These are phyloP conservation scores for Aphidius gifuensis DNA, from an alignment of 1,140 invertebrate genomes.

Conservation along the genomic window DNA sequence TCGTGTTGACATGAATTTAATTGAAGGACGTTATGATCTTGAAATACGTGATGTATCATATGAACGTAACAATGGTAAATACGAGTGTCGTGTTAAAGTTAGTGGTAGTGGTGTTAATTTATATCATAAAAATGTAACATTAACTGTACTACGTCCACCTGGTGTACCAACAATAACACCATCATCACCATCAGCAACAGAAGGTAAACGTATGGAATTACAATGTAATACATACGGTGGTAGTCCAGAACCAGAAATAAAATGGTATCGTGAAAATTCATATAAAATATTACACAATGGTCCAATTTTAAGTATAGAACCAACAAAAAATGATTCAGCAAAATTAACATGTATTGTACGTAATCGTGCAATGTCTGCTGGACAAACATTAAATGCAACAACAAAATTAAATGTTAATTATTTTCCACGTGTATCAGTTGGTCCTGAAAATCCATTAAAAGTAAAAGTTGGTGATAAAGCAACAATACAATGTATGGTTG, in stretches of 20 bases:
- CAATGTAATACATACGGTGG: slow-evolving; percentile 82
- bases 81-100: slow-evolving; percentile 85
- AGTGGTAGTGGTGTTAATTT: slow-evolving; percentile 78
- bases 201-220: slow-evolving; percentile 73
- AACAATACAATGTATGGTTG: slow-evolving; percentile 79
- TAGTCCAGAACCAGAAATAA: slow-evolving; percentile 82
- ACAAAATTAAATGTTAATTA: slow-evolving; percentile 85
- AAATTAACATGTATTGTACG: slow-evolving; percentile 80
- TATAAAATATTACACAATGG: slow-evolving; percentile 35
- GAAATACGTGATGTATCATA: slow-evolving; percentile 83
- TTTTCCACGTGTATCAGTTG: slow-evolving; percentile 83
- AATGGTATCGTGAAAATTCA: slow-evolving; percentile 55
- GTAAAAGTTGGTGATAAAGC: slow-evolving; percentile 81
- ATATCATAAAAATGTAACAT: slow-evolving; percentile 75
- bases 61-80: slow-evolving; percentile 85
- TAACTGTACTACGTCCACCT: slow-evolving; percentile 83
- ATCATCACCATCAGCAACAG: slow-evolving; percentile 63
- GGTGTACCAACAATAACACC: slow-evolving; percentile 75
- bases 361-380: slow-evolving; percentile 81
- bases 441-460: slow-evolving; percentile 82
- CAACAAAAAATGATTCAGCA: slow-evolving; percentile 75
- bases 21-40: slow-evolving; percentile 82
- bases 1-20: slow-evolving; percentile 56
- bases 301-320: slow-evolving; percentile 66
- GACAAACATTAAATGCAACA: slow-evolving; percentile 72